Evolutionary conservation across 2,888 invertebrate species (phyloP).

Genomic region (Diplolepis rosae): DNA sequence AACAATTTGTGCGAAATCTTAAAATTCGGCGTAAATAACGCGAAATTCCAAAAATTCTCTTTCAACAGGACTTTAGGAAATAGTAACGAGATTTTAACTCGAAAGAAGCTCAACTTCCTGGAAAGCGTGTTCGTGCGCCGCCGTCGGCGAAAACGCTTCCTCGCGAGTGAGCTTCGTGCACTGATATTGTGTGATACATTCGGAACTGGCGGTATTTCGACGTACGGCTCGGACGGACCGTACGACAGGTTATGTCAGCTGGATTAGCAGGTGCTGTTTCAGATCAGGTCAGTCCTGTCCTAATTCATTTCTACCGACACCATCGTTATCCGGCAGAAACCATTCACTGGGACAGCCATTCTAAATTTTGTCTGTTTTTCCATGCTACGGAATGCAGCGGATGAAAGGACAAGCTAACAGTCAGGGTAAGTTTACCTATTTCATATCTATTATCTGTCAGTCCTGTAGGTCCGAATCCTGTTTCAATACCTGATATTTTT

Average conservation of each 20-base stretch:
- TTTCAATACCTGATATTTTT: neutral
- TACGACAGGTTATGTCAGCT: constrained; percentile 71
- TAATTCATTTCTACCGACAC: constrained; percentile 35
- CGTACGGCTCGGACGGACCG: constrained; percentile 45
- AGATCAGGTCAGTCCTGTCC: constrained; percentile 67
- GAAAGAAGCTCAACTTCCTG: neutral
- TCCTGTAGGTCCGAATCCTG: neutral
- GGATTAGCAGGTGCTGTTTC: constrained; percentile 69
- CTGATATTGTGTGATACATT: constrained; percentile 8
- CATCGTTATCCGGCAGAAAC: constrained; percentile 44
- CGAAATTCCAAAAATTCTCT: neutral
- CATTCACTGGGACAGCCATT: constrained; percentile 59
- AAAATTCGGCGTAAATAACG: constrained; percentile 9
- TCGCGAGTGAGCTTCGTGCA: constrained; percentile 7
- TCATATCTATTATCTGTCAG: constrained; percentile 26
- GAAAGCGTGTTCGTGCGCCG: constrained; percentile 19
- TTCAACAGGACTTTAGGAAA: neutral
- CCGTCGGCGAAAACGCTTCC: constrained; percentile 28
- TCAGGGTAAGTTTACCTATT: constrained; percentile 66
- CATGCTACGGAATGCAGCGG: constrained; percentile 74
- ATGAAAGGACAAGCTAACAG: constrained; percentile 73
- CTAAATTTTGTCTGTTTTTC: constrained; percentile 70
- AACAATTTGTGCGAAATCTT: constrained; percentile 2
- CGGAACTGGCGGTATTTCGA: constrained; percentile 25
- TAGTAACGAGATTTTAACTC: neutral